phyloP scores from a whole-genome alignment of 1,140 invertebrate species.

The Lepidotrigona ventralis region DNA sequence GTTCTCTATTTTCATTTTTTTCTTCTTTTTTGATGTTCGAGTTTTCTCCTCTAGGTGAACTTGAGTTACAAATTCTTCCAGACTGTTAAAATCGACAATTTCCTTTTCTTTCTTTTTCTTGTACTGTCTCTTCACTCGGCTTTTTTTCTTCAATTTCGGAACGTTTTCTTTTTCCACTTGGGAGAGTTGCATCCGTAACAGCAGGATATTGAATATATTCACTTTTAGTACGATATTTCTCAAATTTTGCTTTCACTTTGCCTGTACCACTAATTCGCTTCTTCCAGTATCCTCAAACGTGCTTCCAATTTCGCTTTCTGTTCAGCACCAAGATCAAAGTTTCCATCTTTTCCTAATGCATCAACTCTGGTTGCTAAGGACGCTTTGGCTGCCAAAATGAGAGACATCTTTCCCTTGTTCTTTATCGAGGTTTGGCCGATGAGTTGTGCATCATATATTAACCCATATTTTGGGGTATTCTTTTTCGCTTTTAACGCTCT shows the following conservation, averaged over 20 bases:
- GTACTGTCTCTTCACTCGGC: slow-evolving; percentile 63
- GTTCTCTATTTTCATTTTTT: too few species aligned
- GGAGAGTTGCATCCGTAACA: slow-evolving; percentile 83
- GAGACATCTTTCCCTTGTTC: slow-evolving; percentile 97
- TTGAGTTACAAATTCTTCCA: slow-evolving; percentile 64
- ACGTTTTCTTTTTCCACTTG: slow-evolving; percentile 71
- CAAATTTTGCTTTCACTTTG: slow-evolving; percentile 92
- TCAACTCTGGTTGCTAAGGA: slow-evolving; percentile 96
- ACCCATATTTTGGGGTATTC: slow-evolving; percentile 99
- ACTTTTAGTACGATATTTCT: slow-evolving; percentile 93
- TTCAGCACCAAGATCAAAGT: slow-evolving; percentile 90
- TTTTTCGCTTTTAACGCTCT: slow-evolving; percentile 97
- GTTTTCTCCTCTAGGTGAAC: too few species aligned
- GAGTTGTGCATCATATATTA: slow-evolving; percentile 98
- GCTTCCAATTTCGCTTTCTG: slow-evolving; percentile 93
- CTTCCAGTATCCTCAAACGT: slow-evolving; percentile 89
- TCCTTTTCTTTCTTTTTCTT: slow-evolving; percentile 70
- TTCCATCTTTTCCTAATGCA: slow-evolving; percentile 94
- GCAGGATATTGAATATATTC: slow-evolving; percentile 84
- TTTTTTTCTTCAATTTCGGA: slow-evolving; percentile 81
- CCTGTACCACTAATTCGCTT: slow-evolving; percentile 95
- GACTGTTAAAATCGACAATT: slow-evolving; percentile 68
- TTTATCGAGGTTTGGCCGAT: slow-evolving; percentile 93
- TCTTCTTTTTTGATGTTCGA: too few species aligned
- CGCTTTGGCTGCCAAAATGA: slow-evolving; percentile 98